Conservation (phyloP, 2,888 invertebrate genomes). For the Melieria crassipennis region DNA sequence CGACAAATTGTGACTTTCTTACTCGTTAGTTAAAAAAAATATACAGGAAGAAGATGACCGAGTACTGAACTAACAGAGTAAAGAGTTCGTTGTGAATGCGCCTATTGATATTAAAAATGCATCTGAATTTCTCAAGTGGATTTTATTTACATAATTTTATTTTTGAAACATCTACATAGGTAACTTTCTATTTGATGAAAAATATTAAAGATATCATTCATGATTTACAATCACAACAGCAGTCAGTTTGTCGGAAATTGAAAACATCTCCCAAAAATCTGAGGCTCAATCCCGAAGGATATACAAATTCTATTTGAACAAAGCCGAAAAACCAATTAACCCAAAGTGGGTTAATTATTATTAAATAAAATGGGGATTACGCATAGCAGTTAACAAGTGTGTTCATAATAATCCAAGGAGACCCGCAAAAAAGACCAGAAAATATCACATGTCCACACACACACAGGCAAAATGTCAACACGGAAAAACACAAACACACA, state of each 20-base stretch:
- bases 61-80: no score
- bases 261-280: background rate
- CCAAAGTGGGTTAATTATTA: slow-evolving; percentile 4
- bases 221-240: no score
- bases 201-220: background rate
- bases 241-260: background rate
- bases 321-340: slow-evolving; percentile 53
- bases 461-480: background rate
- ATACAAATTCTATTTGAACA: background rate
- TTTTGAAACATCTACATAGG: no score
- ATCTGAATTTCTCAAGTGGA: no score
- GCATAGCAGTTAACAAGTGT: slow-evolving; percentile 52
- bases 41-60: no score
- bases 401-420: slow-evolving; percentile 41
- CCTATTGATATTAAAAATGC: no score
- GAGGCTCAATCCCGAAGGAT: background rate
- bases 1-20: no score
- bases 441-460: background rate
- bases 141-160: no score
- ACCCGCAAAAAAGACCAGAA: background rate
- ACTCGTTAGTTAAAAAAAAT: no score
- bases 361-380: slow-evolving; percentile 26
- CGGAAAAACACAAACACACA: background rate
- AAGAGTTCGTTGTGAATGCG: no score
- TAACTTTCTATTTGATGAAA: background rate